Percentiles rank a stretch among this genome's conserved stretches.
phyloP scores from a whole-genome alignment of 2,888 invertebrate genomes.

The Chromoteleia sp. region DNA sequence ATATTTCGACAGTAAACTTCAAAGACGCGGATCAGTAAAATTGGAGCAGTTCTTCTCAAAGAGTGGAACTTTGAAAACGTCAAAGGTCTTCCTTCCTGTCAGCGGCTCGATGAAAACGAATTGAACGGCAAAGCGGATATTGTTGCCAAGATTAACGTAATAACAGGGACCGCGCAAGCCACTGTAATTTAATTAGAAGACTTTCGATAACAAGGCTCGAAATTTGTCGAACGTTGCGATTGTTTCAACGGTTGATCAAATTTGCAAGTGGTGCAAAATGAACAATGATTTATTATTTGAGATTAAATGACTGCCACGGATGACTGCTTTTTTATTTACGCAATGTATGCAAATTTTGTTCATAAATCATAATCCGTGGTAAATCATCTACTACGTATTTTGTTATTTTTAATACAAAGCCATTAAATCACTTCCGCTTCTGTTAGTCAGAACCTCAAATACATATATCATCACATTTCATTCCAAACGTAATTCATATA shows the following conservation, averaged over 20 bases:
- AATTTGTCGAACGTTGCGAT: no score
- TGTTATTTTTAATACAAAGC: constrained; percentile 1
- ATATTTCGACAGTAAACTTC: constrained; percentile 41
- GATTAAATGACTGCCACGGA: no score
- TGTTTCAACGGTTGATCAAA: no score
- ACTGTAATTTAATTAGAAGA: not conserved
- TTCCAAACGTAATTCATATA: constrained; percentile 4
- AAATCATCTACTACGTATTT: not conserved
- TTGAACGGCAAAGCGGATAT: constrained; percentile 17
- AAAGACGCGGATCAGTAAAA: constrained; percentile 37
- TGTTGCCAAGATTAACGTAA: constrained; percentile 12
- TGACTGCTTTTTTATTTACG: no score
- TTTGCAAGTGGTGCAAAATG: no score
- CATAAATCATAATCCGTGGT: no score
- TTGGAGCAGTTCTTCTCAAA: constrained; percentile 43
- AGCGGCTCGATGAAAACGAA: constrained; percentile 19
- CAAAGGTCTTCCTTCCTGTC: constrained; percentile 18
- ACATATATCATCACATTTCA: constrained; percentile 7
- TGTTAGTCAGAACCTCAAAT: not conserved
- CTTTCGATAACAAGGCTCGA: no score
- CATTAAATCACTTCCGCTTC: constrained; percentile 11
- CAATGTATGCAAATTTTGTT: no score
- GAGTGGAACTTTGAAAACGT: constrained; percentile 38
- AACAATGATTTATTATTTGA: no score
- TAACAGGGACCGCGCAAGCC: constrained; percentile 14